Percentiles rank a stretch among this genome's conserved stretches.
Evolutionary conservation across 2,113 vertebrate genomes (phyloP).

Genomic region (Lipotes vexillifer): DNA sequence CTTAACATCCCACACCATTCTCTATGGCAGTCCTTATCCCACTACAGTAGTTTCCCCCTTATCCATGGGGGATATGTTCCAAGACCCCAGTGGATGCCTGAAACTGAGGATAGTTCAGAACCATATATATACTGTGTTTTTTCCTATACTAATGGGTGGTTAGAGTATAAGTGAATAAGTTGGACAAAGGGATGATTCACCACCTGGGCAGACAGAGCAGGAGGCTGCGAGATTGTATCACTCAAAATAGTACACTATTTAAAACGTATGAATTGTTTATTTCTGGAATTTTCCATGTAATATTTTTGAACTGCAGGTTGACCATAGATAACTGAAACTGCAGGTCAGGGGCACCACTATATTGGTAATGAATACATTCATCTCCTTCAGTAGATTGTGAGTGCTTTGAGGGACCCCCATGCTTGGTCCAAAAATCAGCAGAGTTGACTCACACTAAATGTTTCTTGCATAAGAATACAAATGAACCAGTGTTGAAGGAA

Average conservation of each 20-base stretch:
- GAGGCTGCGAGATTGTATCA: neutral
- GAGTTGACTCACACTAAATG: neutral
- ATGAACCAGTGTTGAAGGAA: neutral
- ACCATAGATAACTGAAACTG: neutral
- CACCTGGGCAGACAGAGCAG: neutral
- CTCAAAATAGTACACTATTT: neutral
- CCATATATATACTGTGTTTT: neutral
- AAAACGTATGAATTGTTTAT: neutral
- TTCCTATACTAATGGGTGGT: neutral
- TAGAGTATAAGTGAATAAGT: neutral
- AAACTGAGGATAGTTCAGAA: neutral
- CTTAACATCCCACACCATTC: neutral
- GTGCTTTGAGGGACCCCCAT: neutral
- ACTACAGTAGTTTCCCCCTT: neutral
- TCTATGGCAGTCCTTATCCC: neutral
- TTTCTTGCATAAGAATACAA: neutral
- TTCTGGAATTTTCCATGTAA: neutral
- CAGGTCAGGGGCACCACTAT: too few species aligned
- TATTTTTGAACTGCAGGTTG: neutral
- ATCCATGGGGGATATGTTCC: neutral
- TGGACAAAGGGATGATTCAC: neutral
- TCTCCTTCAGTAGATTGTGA: neutral
- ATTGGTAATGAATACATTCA: neutral
- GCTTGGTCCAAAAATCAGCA: neutral
- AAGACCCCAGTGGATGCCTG: neutral